phyloP scores from a whole-genome alignment of 2,797 vertebrate genomes.

The Chaunax sp. region DNA sequence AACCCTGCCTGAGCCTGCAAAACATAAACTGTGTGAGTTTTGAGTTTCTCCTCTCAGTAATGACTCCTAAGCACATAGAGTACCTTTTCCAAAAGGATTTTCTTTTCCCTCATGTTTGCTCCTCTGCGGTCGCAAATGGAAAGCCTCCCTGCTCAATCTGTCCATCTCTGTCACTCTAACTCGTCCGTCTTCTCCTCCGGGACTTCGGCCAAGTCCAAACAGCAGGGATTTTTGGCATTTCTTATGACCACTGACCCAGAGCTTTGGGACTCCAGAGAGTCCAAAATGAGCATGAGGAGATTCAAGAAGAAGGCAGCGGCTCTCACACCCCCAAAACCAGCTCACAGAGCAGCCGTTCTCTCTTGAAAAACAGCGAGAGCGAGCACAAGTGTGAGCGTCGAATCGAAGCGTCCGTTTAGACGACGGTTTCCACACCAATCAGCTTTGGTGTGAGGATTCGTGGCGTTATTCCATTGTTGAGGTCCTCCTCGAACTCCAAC shows the following conservation, averaged over 20 bases:
- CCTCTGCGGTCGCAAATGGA: conserved; percentile 58
- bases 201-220: conserved; percentile 69
- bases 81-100: conserved; percentile 60
- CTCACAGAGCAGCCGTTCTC: conserved; percentile 42
- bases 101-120: conserved; percentile 46
- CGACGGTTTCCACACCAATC: conserved; percentile 92
- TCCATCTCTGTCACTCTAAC: conserved; percentile 32
- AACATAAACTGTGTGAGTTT: conserved; percentile 64
- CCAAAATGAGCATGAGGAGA: conserved; percentile 62
- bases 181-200: conserved; percentile 55
- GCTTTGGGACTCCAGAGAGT: conserved; percentile 65
- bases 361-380: conserved; percentile 39
- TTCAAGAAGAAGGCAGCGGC: conserved; percentile 50
- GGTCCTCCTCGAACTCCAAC: conserved; percentile 98
- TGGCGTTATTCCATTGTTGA: conserved; percentile 96
- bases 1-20: conserved; percentile 72
- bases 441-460: conserved; percentile 97
- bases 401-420: conserved; percentile 75
- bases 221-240: conserved; percentile 76
- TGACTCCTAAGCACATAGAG: conserved; percentile 48
- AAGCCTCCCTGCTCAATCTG: conserved; percentile 38
- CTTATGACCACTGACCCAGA: conserved; percentile 66
- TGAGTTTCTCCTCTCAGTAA: conserved; percentile 61
- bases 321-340: conserved; percentile 38
- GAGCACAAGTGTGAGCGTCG: conserved; percentile 32